A percentile compares a stretch with the other conserved stretches of the same genome.
Evolutionary conservation across 2,888 invertebrate genomes (phyloP).

Genomic region (Euzophera pinguis): DNA sequence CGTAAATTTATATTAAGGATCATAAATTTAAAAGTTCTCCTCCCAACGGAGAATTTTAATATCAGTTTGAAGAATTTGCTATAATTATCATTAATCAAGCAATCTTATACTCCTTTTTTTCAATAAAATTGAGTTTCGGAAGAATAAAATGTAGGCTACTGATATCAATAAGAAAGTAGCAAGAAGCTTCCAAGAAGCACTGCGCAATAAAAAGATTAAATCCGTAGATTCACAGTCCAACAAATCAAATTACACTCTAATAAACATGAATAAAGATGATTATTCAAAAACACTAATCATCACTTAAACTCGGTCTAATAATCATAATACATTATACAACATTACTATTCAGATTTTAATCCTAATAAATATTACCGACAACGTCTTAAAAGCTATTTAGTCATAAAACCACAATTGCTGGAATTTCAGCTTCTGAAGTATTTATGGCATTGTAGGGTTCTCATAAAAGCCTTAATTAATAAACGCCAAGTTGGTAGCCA

Average conservation of each 20-base stretch:
- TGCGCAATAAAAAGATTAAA: neutral
- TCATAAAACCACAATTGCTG: conserved; percentile 11
- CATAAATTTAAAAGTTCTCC: too few species aligned
- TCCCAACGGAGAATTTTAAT: too few species aligned
- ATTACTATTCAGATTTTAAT: conserved; percentile 9
- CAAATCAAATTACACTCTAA: neutral
- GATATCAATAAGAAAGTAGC: too few species aligned
- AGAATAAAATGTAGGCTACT: too few species aligned
- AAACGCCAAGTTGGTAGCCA: conserved; percentile 33
- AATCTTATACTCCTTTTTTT: too few species aligned
- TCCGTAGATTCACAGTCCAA: neutral
- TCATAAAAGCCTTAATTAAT: conserved; percentile 33
- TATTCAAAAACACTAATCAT: neutral
- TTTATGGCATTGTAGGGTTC: conserved; percentile 27
- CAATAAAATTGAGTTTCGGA: too few species aligned
- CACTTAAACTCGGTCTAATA: conserved; percentile 3
- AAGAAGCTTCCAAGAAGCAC: neutral
- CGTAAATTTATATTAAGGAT: too few species aligned
- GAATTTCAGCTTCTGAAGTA: conserved; percentile 26
- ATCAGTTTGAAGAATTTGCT: too few species aligned
- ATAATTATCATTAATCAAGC: too few species aligned
- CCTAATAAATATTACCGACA: conserved; percentile 11
- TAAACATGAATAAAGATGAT: neutral
- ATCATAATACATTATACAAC: conserved; percentile 2
- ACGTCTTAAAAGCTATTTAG: conserved; percentile 9